These are phyloP conservation scores for Astropecten irregularis DNA, from an alignment of 53 echinoderm and acorn worm genomes.

Conservation along the genomic window DNA sequence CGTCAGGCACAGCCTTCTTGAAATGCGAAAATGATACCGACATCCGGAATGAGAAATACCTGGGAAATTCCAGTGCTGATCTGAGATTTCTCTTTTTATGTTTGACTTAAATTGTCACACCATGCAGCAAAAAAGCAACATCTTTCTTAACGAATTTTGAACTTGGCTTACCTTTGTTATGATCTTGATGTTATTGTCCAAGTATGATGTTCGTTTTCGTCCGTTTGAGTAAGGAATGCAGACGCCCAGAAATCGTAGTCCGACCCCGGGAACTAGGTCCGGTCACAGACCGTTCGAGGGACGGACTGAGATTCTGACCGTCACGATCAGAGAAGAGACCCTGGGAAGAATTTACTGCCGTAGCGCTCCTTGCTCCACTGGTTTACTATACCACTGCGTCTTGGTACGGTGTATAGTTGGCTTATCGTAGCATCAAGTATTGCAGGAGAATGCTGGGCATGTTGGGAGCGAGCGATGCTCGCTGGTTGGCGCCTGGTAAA, in stretches of 20 bases:
- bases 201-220: not conserved
- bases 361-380: not conserved
- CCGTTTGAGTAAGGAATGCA: too few relatives aligned
- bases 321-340: too few relatives aligned
- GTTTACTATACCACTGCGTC: too few relatives aligned
- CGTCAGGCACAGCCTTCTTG: too few relatives aligned
- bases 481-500: constrained; percentile 26
- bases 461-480: not conserved
- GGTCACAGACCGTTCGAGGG: constrained; percentile 12
- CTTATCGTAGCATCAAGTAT: not conserved
- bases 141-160: too few relatives aligned
- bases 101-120: too few relatives aligned
- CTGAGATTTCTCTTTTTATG: too few relatives aligned
- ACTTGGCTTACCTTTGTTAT: constrained; percentile 2
- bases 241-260: too few relatives aligned
- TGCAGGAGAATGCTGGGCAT: constrained; percentile 47
- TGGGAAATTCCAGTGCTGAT: too few relatives aligned
- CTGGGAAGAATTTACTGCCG: not conserved
- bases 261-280: constrained; percentile 16
- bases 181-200: not conserved
- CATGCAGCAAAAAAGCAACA: not conserved
- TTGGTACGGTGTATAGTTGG: too few relatives aligned
- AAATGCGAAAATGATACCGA: too few relatives aligned
- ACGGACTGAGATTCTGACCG: not conserved
- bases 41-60: too few relatives aligned